A percentile compares a stretch with the other conserved stretches of the same genome.
Conservation (phyloP, 2,888 invertebrate species). For the Eilema caniola region DNA sequence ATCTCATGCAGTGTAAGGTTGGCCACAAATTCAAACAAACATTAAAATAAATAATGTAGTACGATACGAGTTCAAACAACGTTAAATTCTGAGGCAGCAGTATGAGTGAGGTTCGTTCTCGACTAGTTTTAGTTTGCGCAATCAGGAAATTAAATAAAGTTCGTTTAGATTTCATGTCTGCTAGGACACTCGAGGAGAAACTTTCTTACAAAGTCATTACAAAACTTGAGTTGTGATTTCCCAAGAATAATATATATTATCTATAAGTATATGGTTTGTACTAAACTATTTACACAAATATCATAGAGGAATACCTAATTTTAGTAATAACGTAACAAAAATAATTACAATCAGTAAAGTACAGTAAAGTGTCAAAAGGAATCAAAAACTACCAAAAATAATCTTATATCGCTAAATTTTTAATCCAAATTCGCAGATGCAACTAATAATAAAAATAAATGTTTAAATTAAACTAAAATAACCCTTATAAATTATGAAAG, state of each 20-base stretch:
- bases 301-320: too few species aligned
- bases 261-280: neutral
- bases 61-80: conserved; percentile 60
- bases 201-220: conserved; percentile 32
- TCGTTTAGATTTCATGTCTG: conserved; percentile 54
- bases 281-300: neutral
- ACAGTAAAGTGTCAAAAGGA: too few species aligned
- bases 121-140: conserved; percentile 68
- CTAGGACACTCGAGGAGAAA: conserved; percentile 38
- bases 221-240: conserved; percentile 23
- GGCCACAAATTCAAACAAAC: conserved; percentile 59
- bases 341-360: too few species aligned
- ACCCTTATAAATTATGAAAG: too few species aligned
- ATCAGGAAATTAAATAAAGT: conserved; percentile 77
- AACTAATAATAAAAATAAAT: too few species aligned
- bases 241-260: conserved; percentile 3
- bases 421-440: too few species aligned
- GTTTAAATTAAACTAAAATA: too few species aligned
- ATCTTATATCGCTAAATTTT: too few species aligned
- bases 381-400: too few species aligned
- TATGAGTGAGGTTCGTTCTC: conserved; percentile 56
- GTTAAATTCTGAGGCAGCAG: conserved; percentile 50
- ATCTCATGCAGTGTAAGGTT: conserved; percentile 47
- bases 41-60: conserved; percentile 62
- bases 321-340: too few species aligned